Conservation (phyloP, 1,140 invertebrate species). For the Bombus impatiens region DNA sequence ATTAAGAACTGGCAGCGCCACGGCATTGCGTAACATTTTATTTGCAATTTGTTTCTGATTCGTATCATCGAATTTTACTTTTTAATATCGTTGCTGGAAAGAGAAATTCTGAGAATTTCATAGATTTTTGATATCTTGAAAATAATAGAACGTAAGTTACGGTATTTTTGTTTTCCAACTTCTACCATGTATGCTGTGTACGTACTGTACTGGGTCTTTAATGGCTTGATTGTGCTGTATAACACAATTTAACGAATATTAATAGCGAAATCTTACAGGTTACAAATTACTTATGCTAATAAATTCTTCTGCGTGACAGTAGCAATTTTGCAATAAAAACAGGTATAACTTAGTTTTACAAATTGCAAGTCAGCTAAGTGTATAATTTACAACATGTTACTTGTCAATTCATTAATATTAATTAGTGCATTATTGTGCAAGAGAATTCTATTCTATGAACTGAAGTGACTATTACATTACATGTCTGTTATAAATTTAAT, state of each 20-base stretch:
- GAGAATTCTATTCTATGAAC: neutral
- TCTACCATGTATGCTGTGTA: too few species aligned
- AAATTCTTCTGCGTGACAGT: too few species aligned
- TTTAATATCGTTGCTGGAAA: neutral
- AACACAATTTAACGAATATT: too few species aligned
- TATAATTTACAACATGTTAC: neutral
- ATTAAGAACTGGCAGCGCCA: neutral
- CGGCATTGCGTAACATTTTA: neutral
- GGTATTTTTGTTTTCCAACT: too few species aligned
- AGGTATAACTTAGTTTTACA: neutral
- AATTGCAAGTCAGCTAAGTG: neutral
- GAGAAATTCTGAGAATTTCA: neutral
- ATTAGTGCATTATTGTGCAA: neutral
- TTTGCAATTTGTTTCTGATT: neutral
- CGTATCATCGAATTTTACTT: neutral
- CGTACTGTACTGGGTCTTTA: too few species aligned
- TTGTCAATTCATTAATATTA: slow-evolving; percentile 3
- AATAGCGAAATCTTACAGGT: too few species aligned
- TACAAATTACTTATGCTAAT: too few species aligned
- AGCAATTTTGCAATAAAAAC: neutral
- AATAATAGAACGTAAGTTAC: too few species aligned
- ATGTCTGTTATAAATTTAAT: neutral
- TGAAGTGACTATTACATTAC: neutral
- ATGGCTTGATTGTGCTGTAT: too few species aligned
- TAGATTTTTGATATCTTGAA: too few species aligned